These are phyloP conservation scores for Poeciliopsis occidentalis DNA, from an alignment of 2,113 vertebrate species.

Conservation along the genomic window DNA sequence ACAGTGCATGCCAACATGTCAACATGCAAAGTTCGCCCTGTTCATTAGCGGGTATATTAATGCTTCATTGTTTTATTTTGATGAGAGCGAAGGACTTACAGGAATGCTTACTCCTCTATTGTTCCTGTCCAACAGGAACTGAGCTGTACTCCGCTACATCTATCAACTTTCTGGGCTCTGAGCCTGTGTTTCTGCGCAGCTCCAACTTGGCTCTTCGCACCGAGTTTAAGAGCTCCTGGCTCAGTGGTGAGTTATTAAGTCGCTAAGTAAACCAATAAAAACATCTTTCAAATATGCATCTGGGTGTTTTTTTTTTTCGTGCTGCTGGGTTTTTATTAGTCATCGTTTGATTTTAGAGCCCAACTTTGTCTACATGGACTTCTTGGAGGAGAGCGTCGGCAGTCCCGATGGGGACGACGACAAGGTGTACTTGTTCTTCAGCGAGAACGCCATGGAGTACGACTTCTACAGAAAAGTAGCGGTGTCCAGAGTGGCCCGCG, in stretches of 20 bases:
- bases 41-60: slow-evolving; percentile 22
- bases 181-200: slow-evolving; percentile 79
- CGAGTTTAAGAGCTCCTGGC: slow-evolving; percentile 81
- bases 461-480: slow-evolving; percentile 82
- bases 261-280: neutral
- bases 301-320: neutral
- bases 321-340: neutral
- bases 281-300: neutral
- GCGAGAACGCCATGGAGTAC: slow-evolving; percentile 84
- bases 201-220: slow-evolving; percentile 75
- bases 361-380: slow-evolving; percentile 82
- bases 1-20: neutral
- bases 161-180: slow-evolving; percentile 85
- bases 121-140: slow-evolving; percentile 71
- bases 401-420: slow-evolving; percentile 78
- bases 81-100: slow-evolving; percentile 44
- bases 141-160: slow-evolving; percentile 85
- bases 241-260: slow-evolving; percentile 75
- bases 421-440: slow-evolving; percentile 86
- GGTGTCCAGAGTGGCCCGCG: slow-evolving; percentile 82
- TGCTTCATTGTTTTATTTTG: slow-evolving; percentile 26
- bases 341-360: slow-evolving; percentile 76
- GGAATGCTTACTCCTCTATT: slow-evolving; percentile 44
- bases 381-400: slow-evolving; percentile 75
- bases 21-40: neutral